phyloP scores from a whole-genome alignment of 2,888 invertebrate species.

The Bombylius major region DNA sequence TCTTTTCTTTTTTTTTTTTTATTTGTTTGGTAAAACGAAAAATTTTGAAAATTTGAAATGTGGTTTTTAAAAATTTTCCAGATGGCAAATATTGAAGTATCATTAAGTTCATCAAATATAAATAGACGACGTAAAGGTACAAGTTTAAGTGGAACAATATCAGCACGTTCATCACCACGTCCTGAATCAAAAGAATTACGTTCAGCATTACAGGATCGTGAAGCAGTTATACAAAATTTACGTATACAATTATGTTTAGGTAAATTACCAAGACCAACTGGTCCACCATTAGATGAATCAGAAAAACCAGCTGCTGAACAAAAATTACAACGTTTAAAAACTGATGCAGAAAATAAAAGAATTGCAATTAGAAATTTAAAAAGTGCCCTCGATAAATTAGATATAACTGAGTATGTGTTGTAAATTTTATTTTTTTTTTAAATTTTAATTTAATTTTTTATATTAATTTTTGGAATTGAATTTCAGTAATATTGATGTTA shows the following conservation, averaged over 20 bases:
- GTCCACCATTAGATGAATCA: slow-evolving; percentile 40
- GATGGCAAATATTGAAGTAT: slow-evolving; percentile 80
- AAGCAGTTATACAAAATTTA: slow-evolving; percentile 63
- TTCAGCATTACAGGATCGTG: slow-evolving; percentile 63
- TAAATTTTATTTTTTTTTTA: background rate
- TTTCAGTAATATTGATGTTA: slow-evolving; percentile 70
- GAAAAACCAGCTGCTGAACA: slow-evolving; percentile 46
- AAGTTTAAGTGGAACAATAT: slow-evolving; percentile 23
- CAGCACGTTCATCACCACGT: slow-evolving; percentile 12
- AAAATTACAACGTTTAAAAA: slow-evolving; percentile 44
- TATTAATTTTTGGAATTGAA: slow-evolving; percentile 11
- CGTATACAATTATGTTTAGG: slow-evolving; percentile 33
- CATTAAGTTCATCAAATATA: slow-evolving; percentile 51
- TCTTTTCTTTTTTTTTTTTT: no score
- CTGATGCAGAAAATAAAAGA: slow-evolving; percentile 65
- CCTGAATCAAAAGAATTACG: slow-evolving; percentile 48
- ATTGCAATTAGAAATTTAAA: slow-evolving; percentile 70
- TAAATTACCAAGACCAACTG: slow-evolving; percentile 33
- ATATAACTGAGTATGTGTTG: slow-evolving; percentile 70
- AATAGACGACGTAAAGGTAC: slow-evolving; percentile 43
- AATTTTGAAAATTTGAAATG: no score
- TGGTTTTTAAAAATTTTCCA: slow-evolving; percentile 26
- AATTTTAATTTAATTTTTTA: background rate
- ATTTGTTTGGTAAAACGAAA: no score
- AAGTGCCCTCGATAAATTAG: slow-evolving; percentile 65